phyloP scores from a whole-genome alignment of 1,140 invertebrate species.

The Tetranychus cinnabarinus region DNA sequence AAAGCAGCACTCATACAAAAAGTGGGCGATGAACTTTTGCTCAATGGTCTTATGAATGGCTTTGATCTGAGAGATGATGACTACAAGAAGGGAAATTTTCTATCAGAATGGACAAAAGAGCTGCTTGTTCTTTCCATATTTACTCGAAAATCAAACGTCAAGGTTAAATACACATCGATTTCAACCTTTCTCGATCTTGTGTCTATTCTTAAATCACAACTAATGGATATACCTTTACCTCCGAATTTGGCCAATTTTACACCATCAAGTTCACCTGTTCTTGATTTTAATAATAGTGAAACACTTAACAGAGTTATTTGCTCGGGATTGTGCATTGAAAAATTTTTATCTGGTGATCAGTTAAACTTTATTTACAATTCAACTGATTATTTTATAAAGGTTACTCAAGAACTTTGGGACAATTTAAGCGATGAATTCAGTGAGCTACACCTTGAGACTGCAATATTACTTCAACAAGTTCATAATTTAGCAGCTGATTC shows the following conservation, averaged over 20 bases:
- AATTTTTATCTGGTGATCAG: slow-evolving; percentile 17
- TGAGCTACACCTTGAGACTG: slow-evolving; percentile 32
- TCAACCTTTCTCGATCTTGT: background rate
- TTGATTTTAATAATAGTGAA: background rate
- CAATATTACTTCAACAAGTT: slow-evolving; percentile 40
- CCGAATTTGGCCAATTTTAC: background rate
- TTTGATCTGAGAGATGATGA: background rate
- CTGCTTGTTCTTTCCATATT: slow-evolving; percentile 10
- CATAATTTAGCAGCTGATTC: slow-evolving; percentile 37
- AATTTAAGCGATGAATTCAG: slow-evolving; percentile 33
- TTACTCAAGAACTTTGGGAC: slow-evolving; percentile 39
- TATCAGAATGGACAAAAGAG: background rate
- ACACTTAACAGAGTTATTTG: background rate
- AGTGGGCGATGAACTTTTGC: background rate
- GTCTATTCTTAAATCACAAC: background rate
- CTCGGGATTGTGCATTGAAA: slow-evolving; percentile 8
- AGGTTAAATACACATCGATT: slow-evolving; percentile 10
- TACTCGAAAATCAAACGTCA: background rate
- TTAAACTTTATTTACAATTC: slow-evolving; percentile 12
- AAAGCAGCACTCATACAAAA: background rate
- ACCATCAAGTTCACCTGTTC: slow-evolving; percentile 10
- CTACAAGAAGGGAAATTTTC: background rate
- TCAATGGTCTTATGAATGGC: background rate
- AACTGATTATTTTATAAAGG: slow-evolving; percentile 22
- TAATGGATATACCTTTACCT: background rate